phyloP scores from a whole-genome alignment of 2,797 vertebrate genomes.

The Falco cherrug region DNA sequence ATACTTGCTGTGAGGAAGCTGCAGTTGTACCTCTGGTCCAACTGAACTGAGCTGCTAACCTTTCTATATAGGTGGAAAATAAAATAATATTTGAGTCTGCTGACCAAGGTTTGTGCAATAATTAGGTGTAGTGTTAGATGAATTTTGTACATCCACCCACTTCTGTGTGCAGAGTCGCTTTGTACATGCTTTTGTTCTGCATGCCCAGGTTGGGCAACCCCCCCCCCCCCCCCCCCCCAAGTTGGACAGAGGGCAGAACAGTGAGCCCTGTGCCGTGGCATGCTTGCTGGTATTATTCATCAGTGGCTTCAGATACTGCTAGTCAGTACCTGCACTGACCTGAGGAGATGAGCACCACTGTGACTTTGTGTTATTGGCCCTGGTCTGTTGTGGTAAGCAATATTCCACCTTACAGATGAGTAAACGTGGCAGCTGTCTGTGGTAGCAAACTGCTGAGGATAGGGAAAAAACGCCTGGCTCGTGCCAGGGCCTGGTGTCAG shows the following conservation, averaged over 20 bases:
- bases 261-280: neutral
- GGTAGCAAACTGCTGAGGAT: neutral
- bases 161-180: neutral
- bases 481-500: neutral
- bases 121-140: neutral
- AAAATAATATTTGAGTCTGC: neutral
- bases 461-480: neutral
- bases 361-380: neutral
- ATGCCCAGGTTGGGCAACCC: neutral
- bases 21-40: neutral
- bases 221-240: neutral
- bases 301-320: neutral
- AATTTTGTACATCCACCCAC: neutral
- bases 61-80: neutral
- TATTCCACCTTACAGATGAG: neutral
- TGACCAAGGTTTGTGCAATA: neutral
- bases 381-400: neutral
- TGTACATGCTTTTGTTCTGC: neutral
- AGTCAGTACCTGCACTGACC: neutral
- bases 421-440: neutral
- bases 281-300: rapidly evolving
- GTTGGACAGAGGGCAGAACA: neutral
- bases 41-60: neutral
- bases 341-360: neutral
- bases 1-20: neutral